Base-by-base conservation (phyloP, 2,888 invertebrate genomes). In the Drosophila seclusa region DNA sequence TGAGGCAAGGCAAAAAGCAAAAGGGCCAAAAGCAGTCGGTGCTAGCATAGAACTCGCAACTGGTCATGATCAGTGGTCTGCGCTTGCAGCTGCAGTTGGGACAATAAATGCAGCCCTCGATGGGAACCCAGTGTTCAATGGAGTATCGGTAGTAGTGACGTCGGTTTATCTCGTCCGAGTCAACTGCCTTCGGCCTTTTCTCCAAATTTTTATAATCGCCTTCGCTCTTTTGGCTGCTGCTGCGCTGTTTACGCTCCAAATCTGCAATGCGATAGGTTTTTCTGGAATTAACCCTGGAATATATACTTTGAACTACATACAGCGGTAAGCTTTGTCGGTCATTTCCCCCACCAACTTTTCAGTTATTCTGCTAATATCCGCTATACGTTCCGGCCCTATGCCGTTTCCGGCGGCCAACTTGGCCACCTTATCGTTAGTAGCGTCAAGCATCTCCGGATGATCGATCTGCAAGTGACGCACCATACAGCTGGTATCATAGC, bases 61-160 rank as follows among this genome's bases (percentile, higher is more conserved):
- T 80, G 4, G 87, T 79, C 65, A 85, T 87, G 10, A 93, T 86
- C 27, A 91, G 31, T 0, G 93, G 93, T 0, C 87, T 76, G 7
- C 90, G 90, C 45, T 73, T 86, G 63, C 66, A 58, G 49, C 92
- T 85, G 65, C 93, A 93, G 40, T 81, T 83, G 1, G 93, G 93
- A 32, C 93, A 93, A 21, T 82, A 89, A n/a, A 93, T 91, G 32
- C 76, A 77, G 6, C 92, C 92, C 21, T 85, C 87, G 0, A 89
- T 91, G 6, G 92, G 91, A 0, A 82, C 76, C 93, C 93, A 93
- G 63, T 90, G 92, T 40, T 92, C 91, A n/a, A 93, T 90, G 10
- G 92, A 92, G 1, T 84, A 83, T 52, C 83, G 90, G 76, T 91
- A 93, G 57, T 80, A 74, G 3, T 75, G 72, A 0, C 83, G 78